These are phyloP conservation scores for Eriocheir sinensis DNA, from an alignment of 1,140 invertebrate genomes.

Conservation along the genomic window DNA sequence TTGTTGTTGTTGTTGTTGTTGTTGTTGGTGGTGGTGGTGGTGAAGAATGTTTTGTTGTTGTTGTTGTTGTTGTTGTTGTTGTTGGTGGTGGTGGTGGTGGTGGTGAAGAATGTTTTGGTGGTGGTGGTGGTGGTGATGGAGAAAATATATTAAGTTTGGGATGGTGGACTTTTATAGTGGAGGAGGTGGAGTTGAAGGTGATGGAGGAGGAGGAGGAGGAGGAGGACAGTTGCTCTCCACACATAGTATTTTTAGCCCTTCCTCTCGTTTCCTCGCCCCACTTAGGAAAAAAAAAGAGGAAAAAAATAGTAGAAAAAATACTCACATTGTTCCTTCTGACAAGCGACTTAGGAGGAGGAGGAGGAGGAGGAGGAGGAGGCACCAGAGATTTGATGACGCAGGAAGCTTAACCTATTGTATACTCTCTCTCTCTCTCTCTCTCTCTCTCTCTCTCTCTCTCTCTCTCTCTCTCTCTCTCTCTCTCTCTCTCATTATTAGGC, in stretches of 20 bases:
- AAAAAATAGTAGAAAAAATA: too few relatives aligned
- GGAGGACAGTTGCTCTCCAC: too few relatives aligned
- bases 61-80: not conserved
- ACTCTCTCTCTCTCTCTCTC: conserved; percentile 52
- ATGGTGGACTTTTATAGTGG: not conserved
- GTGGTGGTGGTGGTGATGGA: not conserved
- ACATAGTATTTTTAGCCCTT: too few relatives aligned
- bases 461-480: conserved; percentile 57
- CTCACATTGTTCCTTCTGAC: too few relatives aligned
- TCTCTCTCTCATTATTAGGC: conserved; percentile 38
- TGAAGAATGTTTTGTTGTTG: too few relatives aligned
- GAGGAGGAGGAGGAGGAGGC: not conserved
- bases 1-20: too few relatives aligned
- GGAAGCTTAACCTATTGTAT: not conserved
- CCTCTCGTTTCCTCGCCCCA: too few relatives aligned
- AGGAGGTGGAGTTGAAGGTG: not conserved
- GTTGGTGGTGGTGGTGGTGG: not conserved
- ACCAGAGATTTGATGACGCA: not conserved
- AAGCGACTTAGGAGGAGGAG: too few relatives aligned
- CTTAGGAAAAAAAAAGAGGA: too few relatives aligned
- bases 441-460: conserved; percentile 41
- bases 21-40: too few relatives aligned
- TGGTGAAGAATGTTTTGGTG: not conserved
- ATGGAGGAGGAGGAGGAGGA: not conserved
- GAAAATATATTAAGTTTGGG: too few relatives aligned